Conservation (phyloP, 2,797 vertebrate species). For the Nothura maculosa region DNA sequence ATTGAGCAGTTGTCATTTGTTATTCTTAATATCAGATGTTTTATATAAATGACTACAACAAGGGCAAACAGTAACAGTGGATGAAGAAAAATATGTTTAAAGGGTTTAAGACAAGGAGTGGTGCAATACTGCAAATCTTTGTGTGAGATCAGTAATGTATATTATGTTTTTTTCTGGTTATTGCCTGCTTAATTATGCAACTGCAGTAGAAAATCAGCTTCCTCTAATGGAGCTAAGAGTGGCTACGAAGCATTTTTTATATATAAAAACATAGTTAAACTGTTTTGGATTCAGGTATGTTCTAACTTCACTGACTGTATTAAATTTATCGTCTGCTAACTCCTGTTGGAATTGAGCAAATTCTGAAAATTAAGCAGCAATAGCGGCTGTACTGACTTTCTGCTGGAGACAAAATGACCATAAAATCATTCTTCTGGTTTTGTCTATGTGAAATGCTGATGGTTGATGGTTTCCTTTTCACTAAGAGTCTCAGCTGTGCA, state of each 20-base stretch:
- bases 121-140: not conserved
- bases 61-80: not conserved
- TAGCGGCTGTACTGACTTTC: not conserved
- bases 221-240: not conserved
- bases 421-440: not conserved
- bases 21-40: not conserved
- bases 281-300: not conserved
- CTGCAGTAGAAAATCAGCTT: not conserved
- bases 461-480: not conserved
- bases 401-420: not conserved
- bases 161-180: slow-evolving; percentile 1
- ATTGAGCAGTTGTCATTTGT: not conserved
- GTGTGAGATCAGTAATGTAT: not conserved
- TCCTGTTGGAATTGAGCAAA: not conserved
- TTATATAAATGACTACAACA: not conserved
- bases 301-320: not conserved
- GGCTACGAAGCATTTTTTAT: not conserved
- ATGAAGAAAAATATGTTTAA: not conserved
- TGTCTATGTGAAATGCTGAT: not conserved
- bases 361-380: not conserved
- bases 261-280: not conserved
- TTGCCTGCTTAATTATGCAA: not conserved
- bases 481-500: not conserved
- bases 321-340: not conserved
- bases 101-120: not conserved